A percentile compares a stretch with the other conserved stretches of the same genome.
Conservation (phyloP, 2,888 invertebrate species). For the Stenurella melanura region DNA sequence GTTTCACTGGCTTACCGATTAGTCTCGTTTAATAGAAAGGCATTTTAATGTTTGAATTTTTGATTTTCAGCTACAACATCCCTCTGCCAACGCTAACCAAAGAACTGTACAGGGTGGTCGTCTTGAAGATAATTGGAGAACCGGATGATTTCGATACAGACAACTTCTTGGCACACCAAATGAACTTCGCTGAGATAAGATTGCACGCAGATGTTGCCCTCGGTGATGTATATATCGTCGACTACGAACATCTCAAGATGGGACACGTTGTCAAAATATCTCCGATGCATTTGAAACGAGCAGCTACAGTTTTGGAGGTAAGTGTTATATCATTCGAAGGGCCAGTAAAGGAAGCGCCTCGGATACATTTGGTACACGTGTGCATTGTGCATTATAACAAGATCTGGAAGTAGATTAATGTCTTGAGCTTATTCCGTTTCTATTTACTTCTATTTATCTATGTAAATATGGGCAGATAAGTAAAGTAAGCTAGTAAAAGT, state of each 20-base stretch:
- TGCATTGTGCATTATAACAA: too few relatives aligned
- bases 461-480: too few relatives aligned
- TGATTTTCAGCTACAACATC: conserved; percentile 69
- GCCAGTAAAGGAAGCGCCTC: too few relatives aligned
- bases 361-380: too few relatives aligned
- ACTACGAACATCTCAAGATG: conserved; percentile 69
- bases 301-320: conserved; percentile 72
- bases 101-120: conserved; percentile 73
- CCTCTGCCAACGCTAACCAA: conserved; percentile 73
- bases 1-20: too few relatives aligned
- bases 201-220: conserved; percentile 72
- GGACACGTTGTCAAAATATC: conserved; percentile 72
- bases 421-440: too few relatives aligned
- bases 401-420: too few relatives aligned
- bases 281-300: conserved; percentile 71
- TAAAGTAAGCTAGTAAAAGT: too few relatives aligned
- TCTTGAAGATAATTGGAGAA: conserved; percentile 68
- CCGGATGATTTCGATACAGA: conserved; percentile 66
- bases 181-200: conserved; percentile 73
- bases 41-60: too few relatives aligned
- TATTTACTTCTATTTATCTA: too few relatives aligned
- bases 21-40: too few relatives aligned
- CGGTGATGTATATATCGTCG: conserved; percentile 73
- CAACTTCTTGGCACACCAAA: conserved; percentile 68
- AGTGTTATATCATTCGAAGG: too few relatives aligned